Conservation (phyloP, 2,113 vertebrate species). For the Zosterops lateralis region DNA sequence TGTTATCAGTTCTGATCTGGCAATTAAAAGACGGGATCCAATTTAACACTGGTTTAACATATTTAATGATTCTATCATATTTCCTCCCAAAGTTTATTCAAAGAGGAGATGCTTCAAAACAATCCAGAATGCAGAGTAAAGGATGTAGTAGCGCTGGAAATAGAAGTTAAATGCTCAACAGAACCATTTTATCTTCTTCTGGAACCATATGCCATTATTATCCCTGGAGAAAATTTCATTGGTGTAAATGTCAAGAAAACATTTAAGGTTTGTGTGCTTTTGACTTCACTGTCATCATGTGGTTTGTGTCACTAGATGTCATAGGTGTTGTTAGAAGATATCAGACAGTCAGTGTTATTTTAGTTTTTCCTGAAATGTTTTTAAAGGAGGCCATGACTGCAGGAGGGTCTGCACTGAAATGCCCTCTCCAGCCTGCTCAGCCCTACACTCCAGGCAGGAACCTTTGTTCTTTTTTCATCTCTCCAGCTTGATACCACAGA, state of each 20-base stretch:
- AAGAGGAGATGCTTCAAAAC: background rate
- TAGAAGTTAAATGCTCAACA: constrained; percentile 86
- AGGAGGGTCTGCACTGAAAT: background rate
- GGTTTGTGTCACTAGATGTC: background rate
- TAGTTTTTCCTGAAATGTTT: background rate
- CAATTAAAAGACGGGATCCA: background rate
- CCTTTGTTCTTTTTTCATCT: background rate
- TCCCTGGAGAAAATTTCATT: constrained; percentile 85
- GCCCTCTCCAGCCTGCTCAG: background rate
- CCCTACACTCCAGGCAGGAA: background rate
- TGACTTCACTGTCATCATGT: background rate
- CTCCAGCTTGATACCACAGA: background rate
- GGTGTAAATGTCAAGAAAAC: constrained; percentile 72
- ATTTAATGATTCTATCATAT: background rate
- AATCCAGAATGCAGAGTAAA: background rate
- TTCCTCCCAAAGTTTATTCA: constrained; percentile 51
- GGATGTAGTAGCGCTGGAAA: constrained; percentile 81
- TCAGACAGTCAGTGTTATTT: background rate
- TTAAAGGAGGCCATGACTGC: background rate
- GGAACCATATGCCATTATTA: constrained; percentile 84
- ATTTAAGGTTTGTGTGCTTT: constrained; percentile 81
- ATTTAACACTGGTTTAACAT: background rate
- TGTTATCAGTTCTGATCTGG: background rate
- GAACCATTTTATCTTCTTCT: constrained; percentile 83
- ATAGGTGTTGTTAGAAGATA: background rate